Evolutionary conservation across 64 coral and sea anemone species (phyloP), one percentile per base, ranked within the genome.

Genomic region (Stichodactyla helianthus): DNA sequence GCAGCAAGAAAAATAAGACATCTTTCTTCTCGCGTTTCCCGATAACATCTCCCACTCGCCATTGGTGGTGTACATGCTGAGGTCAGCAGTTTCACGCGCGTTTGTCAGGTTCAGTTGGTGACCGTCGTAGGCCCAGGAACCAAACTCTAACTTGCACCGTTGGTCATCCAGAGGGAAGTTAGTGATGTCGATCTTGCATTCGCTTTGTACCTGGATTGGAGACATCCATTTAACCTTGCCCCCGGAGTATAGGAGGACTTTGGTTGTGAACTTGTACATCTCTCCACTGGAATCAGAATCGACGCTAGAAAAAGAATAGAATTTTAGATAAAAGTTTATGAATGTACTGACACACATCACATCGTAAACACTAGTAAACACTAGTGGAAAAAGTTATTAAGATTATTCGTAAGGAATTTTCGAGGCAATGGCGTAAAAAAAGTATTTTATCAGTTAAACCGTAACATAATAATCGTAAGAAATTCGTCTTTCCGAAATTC

Each of bases 101-200:
- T 61, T 60, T 18, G 83, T 84, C 23, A 84, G 55, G 55, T 84
- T 84, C 55, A 84, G 16, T 25, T 84, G 83, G 17, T 60, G 59
- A 10, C 86, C 91, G 23, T 92, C 87, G 68, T 92, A 92, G 1
- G 91, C 87, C 91, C 91, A 92, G 6, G 91, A 88, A 26, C 91
- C 91, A 59, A 92, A 88, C 79, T 92, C 87, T 53, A 92, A 19
- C 15, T 84, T 65, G 12, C 91, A 92, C 22, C 53, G 55, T 83
- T 92, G 91, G 64, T 92, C 91, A 12, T 92, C 91, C 16, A 92
- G 53, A 0, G 91, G 91, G 19, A 92, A 92, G 81, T 92, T 92
- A 2, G 91, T 92, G 31, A 87, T 92, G 79, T 92, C 91, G 44
- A 92, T 92, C 65, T 92, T 92, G 65, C 91, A 92, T n/a, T 92